phyloP scores from a whole-genome alignment of 1,140 invertebrate genomes.

The Ips typographus region DNA sequence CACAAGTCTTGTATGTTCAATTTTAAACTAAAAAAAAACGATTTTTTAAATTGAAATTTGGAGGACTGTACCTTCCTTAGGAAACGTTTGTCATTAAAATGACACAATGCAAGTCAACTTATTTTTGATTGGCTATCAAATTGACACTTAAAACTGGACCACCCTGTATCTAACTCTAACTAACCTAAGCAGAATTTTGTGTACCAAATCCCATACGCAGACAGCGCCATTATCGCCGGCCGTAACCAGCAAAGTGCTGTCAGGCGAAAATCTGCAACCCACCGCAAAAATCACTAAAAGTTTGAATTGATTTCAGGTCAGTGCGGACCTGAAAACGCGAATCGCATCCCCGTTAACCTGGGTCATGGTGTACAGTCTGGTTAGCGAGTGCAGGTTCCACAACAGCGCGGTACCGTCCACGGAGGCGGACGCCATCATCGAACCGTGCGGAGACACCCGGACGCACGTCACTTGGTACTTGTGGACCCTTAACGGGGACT shows the following conservation, averaged over 20 bases:
- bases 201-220: conserved; percentile 72
- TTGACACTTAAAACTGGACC: no score
- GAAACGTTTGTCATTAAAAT: no score
- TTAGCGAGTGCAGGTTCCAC: conserved; percentile 68
- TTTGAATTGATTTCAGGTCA: neutral
- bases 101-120: no score
- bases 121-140: no score
- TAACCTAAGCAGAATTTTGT: conserved; percentile 63
- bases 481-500: conserved; percentile 63
- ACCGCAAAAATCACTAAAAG: conserved; percentile 3
- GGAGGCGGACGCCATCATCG: conserved; percentile 68
- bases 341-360: conserved; percentile 68
- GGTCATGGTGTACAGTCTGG: conserved; percentile 61
- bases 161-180: neutral
- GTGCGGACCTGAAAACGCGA: conserved; percentile 58
- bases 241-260: conserved; percentile 66
- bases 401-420: conserved; percentile 73
- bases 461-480: conserved; percentile 69
- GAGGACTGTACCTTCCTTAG: no score
- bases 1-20: no score
- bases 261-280: conserved; percentile 60
- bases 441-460: conserved; percentile 70
- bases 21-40: no score
- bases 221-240: conserved; percentile 74
- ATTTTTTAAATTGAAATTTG: no score